These are phyloP conservation scores for Bergia puertoricense DNA, from an alignment of 92 coral and sea anemone species.

Conservation along the genomic window DNA sequence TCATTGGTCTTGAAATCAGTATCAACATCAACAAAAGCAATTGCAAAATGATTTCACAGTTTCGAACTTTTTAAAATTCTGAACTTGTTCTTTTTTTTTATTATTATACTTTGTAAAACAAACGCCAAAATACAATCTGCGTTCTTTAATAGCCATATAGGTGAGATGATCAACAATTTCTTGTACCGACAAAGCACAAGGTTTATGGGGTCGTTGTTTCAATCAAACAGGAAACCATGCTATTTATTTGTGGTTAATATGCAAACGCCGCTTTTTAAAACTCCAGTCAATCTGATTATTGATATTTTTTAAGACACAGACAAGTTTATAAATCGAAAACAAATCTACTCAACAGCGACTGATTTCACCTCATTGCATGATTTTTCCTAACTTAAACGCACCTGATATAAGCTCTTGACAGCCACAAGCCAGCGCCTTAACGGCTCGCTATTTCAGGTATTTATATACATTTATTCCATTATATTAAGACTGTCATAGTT, in stretches of 20 bases:
- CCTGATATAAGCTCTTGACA: slow-evolving; percentile 27
- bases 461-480: background rate
- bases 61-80: too few species aligned
- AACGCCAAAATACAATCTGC: background rate
- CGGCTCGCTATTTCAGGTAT: slow-evolving; percentile 7
- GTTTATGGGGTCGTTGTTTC: background rate
- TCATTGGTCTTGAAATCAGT: background rate
- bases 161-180: background rate
- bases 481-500: background rate
- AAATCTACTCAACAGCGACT: background rate
- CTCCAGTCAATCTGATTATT: background rate
- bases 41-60: background rate
- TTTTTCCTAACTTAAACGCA: slow-evolving; percentile 4
- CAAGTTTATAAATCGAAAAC: background rate
- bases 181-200: background rate
- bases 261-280: background rate
- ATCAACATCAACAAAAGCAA: background rate
- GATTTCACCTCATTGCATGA: background rate
- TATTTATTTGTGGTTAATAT: slow-evolving; percentile 9
- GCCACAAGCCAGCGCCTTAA: background rate
- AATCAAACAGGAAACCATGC: background rate
- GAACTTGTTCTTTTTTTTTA: too few species aligned
- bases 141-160: background rate
- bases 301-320: background rate
- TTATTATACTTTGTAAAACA: background rate